Base-by-base conservation (phyloP, 2,888 invertebrate species). In the Pandemis cinnamomeana region DNA sequence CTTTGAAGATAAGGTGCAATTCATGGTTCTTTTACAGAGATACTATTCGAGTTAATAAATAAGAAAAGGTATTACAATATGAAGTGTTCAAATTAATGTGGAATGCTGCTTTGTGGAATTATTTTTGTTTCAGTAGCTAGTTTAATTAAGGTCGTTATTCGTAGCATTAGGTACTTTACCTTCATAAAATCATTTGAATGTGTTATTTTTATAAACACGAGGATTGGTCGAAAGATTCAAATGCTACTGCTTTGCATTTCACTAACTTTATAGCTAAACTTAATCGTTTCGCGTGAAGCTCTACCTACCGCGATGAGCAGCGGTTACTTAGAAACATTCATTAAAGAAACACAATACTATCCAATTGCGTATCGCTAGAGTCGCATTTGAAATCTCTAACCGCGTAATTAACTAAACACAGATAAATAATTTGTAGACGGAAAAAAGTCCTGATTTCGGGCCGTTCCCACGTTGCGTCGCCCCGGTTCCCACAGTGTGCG, bases 391-490 rank as follows among this genome's bases (percentile, higher is more conserved):
- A 44, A 51, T 73, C 27, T 58, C 27, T 36, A 15, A 66, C 81
- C 78, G 78, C 77, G 80, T 82, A 82, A 83, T 85, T 83, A 83
- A 80, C 81, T 83, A 84, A 85, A 85, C 75, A 75, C 76, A 63
- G 71, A 79, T 81, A 83, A 86, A 80, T 83, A 78, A 84, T 82
- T 80, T 80, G 78, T 79, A 79, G 79, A 79, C 78, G 81, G 58
- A 87, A 92, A 91, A 92, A 90, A 83, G 80, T 84, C 83, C 84
- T 75, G 83, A 86, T 88, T 88, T 89, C 89, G 85, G 85, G 84
- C 83, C 80, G 85, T 92, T 93, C 92, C 83, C 92, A 92, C 92
- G 89, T 76, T 80, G 78, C 83, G 80, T 80, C 88, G 92, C 86
- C 86, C 92, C 83, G 85, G 83, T 93, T 93, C 93, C 86, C 92